These are phyloP conservation scores for Brachionus paranguensis DNA, from an alignment of 1,140 invertebrate genomes.

Conservation along the genomic window DNA sequence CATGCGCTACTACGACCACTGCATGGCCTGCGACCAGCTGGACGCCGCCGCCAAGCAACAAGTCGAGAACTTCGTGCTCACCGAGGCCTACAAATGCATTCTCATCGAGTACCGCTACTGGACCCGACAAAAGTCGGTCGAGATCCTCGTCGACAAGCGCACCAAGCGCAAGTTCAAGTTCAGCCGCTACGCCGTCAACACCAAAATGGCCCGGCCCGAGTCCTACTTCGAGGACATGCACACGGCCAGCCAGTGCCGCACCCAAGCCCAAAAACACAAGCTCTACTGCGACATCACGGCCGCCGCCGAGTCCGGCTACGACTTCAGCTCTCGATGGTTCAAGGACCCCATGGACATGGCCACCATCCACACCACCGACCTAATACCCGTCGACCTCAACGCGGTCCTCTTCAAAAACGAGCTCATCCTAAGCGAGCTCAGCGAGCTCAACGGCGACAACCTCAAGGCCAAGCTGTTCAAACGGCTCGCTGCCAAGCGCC, in stretches of 20 bases:
- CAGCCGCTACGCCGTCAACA: background rate
- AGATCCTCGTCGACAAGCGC: background rate
- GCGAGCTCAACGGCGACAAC: constrained; percentile 60
- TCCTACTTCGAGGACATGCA: constrained; percentile 70
- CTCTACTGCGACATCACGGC: constrained; percentile 76
- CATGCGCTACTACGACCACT: background rate
- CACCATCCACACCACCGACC: constrained; percentile 60
- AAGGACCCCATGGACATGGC: constrained; percentile 46
- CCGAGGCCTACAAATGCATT: background rate
- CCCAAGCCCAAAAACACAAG: constrained; percentile 56
- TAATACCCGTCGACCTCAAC: constrained; percentile 79
- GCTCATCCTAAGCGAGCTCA: constrained; percentile 56
- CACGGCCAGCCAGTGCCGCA: background rate
- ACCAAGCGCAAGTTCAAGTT: background rate
- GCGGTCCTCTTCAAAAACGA: constrained; percentile 75
- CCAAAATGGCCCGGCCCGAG: constrained; percentile 63
- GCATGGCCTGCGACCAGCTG: background rate
- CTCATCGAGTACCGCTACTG: constrained; percentile 26
- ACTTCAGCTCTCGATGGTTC: constrained; percentile 87
- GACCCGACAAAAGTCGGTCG: background rate
- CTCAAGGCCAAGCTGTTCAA: background rate
- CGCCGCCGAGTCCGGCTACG: constrained; percentile 87
- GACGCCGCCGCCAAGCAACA: background rate
- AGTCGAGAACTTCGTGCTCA: background rate
- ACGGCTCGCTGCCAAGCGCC: background rate